Evolutionary conservation across 2,113 vertebrate genomes (phyloP).

Genomic region (Elaphurus davidianus): DNA sequence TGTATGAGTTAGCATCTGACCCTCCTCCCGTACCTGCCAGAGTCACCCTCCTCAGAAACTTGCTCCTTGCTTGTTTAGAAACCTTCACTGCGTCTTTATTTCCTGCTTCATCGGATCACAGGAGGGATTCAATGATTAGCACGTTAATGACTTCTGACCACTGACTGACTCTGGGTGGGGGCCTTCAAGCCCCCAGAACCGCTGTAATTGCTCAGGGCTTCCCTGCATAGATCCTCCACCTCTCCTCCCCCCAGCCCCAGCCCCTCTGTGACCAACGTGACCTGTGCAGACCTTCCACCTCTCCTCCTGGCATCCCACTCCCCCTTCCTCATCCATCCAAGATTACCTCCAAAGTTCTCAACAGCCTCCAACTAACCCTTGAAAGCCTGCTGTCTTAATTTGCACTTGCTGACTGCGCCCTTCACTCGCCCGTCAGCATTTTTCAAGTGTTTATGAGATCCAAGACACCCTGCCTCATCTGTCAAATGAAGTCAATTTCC

Average conservation of each 20-base stretch:
- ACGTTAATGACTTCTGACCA: not conserved
- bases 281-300: not conserved
- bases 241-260: not conserved
- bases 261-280: not conserved
- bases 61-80: not conserved
- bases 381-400: not conserved
- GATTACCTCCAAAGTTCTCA: not conserved
- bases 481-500: not conserved
- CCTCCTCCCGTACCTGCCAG: not conserved
- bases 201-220: not conserved
- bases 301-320: not conserved
- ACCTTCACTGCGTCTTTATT: not conserved
- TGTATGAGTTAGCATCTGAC: not conserved
- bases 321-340: not conserved
- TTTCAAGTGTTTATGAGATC: not conserved
- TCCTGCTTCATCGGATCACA: not conserved
- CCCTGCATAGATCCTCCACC: not conserved
- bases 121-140: not conserved
- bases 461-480: not conserved
- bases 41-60: not conserved
- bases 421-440: not conserved
- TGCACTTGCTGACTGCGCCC: not conserved
- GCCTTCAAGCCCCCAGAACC: not conserved
- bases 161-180: not conserved
- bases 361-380: not conserved